Conservation (phyloP, 2,113 vertebrate species). For the mouse (Mus musculus) region GRCm39 chr4:46927501-46928000, state of each 20-base stretch:
- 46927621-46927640: background rate
- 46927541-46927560: background rate
- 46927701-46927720: background rate
- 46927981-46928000: conserved; percentile 19
- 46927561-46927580: background rate
- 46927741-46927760: background rate
- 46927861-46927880: background rate
- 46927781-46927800: background rate
- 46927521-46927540: background rate
- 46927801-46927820: conserved; percentile 19
- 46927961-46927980: background rate
- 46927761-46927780: background rate
- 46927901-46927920: background rate
- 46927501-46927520: too few species aligned
- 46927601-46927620: background rate
- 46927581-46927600: background rate
- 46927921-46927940: conserved; percentile 23
- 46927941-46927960: background rate
- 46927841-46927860: background rate
- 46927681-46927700: background rate
- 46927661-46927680: background rate
- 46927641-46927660: background rate
- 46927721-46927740: background rate
- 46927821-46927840: background rate
- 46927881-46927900: background rate